Percentiles rank a stretch among this genome's conserved stretches.
Conservation (phyloP, 2,797 vertebrate genomes). For the Urocyon cinereoargenteus region DNA sequence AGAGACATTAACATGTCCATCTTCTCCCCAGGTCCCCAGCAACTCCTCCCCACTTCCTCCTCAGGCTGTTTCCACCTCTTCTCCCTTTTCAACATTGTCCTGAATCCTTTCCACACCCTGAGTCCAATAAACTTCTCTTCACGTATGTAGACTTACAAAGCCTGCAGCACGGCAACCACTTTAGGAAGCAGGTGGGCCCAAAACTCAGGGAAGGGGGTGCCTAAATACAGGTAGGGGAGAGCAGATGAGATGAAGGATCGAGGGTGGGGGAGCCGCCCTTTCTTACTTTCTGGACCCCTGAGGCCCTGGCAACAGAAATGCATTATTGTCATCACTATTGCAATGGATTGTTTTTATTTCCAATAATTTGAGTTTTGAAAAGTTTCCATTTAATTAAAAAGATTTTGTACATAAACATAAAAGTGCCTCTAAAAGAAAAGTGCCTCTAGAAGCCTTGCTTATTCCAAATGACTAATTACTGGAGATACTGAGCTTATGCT, state of each 20-base stretch:
- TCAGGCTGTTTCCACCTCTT: neutral
- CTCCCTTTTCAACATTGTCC: neutral
- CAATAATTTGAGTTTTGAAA: constrained; percentile 2
- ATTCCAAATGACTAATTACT: constrained; percentile 21
- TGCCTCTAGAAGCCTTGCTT: neutral
- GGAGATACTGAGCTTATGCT: constrained; percentile 5
- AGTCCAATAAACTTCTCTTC: neutral
- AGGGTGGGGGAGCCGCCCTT: neutral
- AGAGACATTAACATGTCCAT: neutral
- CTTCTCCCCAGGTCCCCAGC: neutral
- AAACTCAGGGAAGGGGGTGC: neutral
- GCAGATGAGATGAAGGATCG: neutral
- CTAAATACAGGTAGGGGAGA: neutral
- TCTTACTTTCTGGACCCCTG: neutral
- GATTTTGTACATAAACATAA: neutral
- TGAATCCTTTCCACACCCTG: neutral
- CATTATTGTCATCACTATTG: neutral
- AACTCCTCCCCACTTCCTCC: neutral
- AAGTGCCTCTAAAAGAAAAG: neutral
- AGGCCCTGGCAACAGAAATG: neutral
- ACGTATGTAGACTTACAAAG: neutral
- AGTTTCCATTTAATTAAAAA: neutral
- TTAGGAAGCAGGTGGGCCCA: neutral
- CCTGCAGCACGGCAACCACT: neutral
- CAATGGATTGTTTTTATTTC: neutral